Conservation (phyloP, 2,113 vertebrate genomes). For the Chelonoidis abingdonii region DNA sequence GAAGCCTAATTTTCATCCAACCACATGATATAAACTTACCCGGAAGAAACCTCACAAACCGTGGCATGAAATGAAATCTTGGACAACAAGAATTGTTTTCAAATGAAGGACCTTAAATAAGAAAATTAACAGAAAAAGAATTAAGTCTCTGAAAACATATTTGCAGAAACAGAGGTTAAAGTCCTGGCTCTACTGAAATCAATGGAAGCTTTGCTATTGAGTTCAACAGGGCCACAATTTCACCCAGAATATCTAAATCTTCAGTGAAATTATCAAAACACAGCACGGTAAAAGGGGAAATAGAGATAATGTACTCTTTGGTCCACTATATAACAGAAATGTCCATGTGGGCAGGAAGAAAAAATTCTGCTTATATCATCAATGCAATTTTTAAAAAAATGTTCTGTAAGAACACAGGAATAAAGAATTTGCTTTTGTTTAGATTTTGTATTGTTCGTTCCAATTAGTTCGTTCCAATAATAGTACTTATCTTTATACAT, state of each 20-base stretch:
- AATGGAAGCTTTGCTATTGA: background rate
- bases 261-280: background rate
- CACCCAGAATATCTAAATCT: background rate
- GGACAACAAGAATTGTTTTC: constrained; percentile 85
- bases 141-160: background rate
- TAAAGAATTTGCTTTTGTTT: background rate
- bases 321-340: background rate
- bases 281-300: background rate
- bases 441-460: background rate
- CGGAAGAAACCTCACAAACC: constrained; percentile 96
- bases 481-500: fast-evolving
- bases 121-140: constrained; percentile 3
- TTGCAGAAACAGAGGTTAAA: background rate
- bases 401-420: background rate
- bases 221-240: background rate
- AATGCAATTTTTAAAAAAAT: background rate
- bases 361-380: background rate
- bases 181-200: background rate
- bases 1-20: background rate
- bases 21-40: constrained; percentile 79
- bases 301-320: background rate
- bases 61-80: constrained; percentile 97
- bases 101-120: constrained; percentile 85
- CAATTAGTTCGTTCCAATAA: background rate
- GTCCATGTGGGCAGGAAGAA: background rate